Base-by-base conservation (phyloP, 1,140 invertebrate genomes). In the Andrena cerasifolii region DNA sequence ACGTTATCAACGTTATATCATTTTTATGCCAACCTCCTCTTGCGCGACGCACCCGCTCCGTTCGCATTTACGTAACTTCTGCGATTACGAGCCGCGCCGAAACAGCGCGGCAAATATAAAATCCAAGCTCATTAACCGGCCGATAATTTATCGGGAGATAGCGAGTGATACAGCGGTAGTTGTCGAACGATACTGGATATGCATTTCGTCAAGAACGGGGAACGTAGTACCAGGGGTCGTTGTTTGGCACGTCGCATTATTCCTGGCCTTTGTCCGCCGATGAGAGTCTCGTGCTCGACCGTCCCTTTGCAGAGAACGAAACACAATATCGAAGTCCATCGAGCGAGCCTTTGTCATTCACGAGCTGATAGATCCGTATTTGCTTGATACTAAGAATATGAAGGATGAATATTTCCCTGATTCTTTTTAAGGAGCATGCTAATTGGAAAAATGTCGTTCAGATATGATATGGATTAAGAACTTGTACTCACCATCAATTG, bases 171-270 rank as follows among this genome's bases (percentile, higher is more conserved):
- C n/a, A n/a, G 16, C 45, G 18, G 40, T 7, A n/a, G 51, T 40
- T 10, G 16, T 0, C 31, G 56, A 61, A 66, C 21, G 43, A 67
- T 40, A 59, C 28, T 58, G 31, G 65, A 76, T 76, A 76, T 45
- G 54, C 43, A 40, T 68, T 58, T 68, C 28, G 28, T 24, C 16
- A 26, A 6, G 36, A 56, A 47, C 21, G 65, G 21, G 26, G 53
- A 68, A 59, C 53, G 45, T 68, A 76, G 68, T 47, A 49, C 21
- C 43, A n/a, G 40, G 40, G 65, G 36, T 68, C 73, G 47, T 76
- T 76, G 63, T 68, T 68, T 68, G 51, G 16, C 21, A 33, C 63
- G 40, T 58, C 18, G 53, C 40, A 68, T 68, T 75, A 75, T 56
- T 75, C 73, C 63, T 45, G 66, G 73, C 58, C 63, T 68, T 68